Percentiles rank a stretch among this genome's conserved stretches.
Evolutionary conservation across 2,888 invertebrate species (phyloP).

Genomic region (Pterostichus niger): DNA sequence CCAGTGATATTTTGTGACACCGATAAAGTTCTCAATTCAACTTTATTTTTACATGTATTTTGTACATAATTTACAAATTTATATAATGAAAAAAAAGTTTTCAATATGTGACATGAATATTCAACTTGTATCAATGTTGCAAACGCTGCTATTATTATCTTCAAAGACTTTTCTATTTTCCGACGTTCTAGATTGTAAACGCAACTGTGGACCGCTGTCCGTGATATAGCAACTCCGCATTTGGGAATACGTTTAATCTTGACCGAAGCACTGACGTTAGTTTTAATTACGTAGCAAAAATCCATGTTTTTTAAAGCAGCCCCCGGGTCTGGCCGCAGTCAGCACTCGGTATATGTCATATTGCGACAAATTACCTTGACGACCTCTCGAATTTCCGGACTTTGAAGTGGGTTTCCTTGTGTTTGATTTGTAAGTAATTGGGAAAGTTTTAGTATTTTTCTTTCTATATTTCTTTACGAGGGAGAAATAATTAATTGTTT

Average conservation of each 20-base stretch:
- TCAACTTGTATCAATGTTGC: background rate
- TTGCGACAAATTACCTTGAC: too few species aligned
- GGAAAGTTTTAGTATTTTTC: too few species aligned
- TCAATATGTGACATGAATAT: constrained; percentile 2
- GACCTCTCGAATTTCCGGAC: too few species aligned
- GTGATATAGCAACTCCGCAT: constrained; percentile 25
- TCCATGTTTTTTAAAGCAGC: constrained; percentile 60
- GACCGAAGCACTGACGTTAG: constrained; percentile 25
- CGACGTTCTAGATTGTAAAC: background rate
- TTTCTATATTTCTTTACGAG: too few species aligned
- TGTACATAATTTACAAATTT: too few species aligned
- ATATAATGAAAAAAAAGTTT: background rate
- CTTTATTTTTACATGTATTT: too few species aligned
- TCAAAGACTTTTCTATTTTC: constrained; percentile 10
- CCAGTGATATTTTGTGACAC: too few species aligned
- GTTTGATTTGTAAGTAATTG: too few species aligned
- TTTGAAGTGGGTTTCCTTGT: too few species aligned
- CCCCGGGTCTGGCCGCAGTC: background rate
- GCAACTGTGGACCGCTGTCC: background rate
- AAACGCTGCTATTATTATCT: background rate
- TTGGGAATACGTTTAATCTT: constrained; percentile 61
- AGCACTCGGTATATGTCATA: too few species aligned
- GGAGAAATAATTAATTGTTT: too few species aligned
- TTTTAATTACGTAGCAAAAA: constrained; percentile 52
- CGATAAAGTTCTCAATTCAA: too few species aligned